Evolutionary conservation across 2,797 vertebrate species (phyloP), one percentile per base, ranked within the genome.

Genomic region (Sardinella longiceps): DNA sequence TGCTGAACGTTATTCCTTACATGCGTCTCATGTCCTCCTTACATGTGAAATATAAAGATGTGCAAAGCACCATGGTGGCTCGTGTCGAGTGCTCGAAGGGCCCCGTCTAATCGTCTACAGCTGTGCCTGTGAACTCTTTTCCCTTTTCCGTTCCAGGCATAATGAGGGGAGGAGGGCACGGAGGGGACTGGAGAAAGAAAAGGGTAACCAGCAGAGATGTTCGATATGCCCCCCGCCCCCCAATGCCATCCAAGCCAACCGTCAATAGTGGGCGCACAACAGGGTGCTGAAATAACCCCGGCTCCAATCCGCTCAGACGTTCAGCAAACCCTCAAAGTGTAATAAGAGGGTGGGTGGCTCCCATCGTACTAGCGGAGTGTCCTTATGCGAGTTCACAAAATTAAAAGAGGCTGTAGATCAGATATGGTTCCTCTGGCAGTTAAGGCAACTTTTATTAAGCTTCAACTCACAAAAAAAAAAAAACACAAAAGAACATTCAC

Each of bases 371-470:
- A 6, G 53, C 53, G 25, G 70, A 23, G 70, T 77, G 70, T 77
- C 70, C 37, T 77, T 23, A 23, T 43, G 70, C 37, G n/a, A 77
- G 70, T 77, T 77, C 70, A 77, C 2, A 1, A 39, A 77, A 77
- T 77, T 77, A 77, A 39, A 77, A 77, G 70, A 18, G 20, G 70
- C 37, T 43, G 18, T 43, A 77, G 15, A 77, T 43, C 70, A 77
- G 70, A 77, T 77, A 77, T 43, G 70, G 18, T 48, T 48, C 70
- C 37, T 77, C 15, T 5, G 37, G 70, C 37, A 7, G 18, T 43
- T 43, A 39, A 33, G 70, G 7, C 33, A 77, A 77, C 70, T 77
- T 77, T 43, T 77, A 77, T 77, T 77, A 77, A 77, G 33, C 70
- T 77, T 74, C 39, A 39, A 77, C 20, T 77, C 70, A 23, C 33